Conservation (phyloP, 2,888 invertebrate genomes). For the Danaus chrysippus region DNA sequence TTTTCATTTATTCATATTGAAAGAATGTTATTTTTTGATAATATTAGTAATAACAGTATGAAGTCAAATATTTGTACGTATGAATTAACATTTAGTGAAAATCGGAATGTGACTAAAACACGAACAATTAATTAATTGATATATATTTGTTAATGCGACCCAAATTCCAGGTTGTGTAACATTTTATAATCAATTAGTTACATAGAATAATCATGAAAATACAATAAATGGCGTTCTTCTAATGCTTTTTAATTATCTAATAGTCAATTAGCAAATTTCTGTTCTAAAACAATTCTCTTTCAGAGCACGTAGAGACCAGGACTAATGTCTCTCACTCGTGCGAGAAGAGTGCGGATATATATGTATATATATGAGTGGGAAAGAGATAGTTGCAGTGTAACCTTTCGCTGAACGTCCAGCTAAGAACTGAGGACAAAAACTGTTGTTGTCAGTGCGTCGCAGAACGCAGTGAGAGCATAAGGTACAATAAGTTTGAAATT, state of each 20-base stretch:
- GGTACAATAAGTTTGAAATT: slow-evolving; percentile 61
- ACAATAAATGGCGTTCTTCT: neutral
- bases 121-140: slow-evolving; percentile 26
- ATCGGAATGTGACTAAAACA: neutral
- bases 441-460: slow-evolving; percentile 69
- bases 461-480: slow-evolving; percentile 66
- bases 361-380: slow-evolving; percentile 37
- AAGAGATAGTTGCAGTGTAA: slow-evolving; percentile 52
- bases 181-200: neutral
- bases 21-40: too few relatives aligned
- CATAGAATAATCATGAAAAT: neutral
- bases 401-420: slow-evolving; percentile 68
- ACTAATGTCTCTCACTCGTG: slow-evolving; percentile 47
- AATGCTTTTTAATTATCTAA: neutral
- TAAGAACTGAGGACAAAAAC: slow-evolving; percentile 70
- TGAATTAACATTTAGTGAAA: neutral
- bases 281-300: slow-evolving; percentile 54
- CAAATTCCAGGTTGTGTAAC: slow-evolving; percentile 24
- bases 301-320: slow-evolving; percentile 73
- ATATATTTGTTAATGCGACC: slow-evolving; percentile 22
- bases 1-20: too few relatives aligned
- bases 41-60: too few relatives aligned
- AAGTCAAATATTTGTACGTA: too few relatives aligned
- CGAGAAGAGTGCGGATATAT: slow-evolving; percentile 45
- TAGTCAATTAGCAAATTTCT: neutral